Base-by-base conservation (phyloP, 2,888 invertebrate genomes). In the Escarpia spicata region DNA sequence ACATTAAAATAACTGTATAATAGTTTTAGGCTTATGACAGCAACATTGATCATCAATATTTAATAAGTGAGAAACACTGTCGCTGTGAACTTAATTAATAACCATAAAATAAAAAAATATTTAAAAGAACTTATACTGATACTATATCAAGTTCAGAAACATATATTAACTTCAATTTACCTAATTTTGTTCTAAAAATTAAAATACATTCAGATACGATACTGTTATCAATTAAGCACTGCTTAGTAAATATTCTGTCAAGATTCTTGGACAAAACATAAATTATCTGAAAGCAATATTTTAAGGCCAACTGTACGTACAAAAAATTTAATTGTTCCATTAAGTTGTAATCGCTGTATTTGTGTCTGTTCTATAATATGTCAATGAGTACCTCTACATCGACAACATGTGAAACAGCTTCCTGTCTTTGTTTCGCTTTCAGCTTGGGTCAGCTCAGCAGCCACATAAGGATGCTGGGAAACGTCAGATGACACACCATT, bases 361-460 rank as follows among this genome's bases (percentile, higher is more conserved):
- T 52, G 52, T 12, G 52, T 9, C 9, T 52, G 52, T 52, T 9
- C 9, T 52, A 12, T 52, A n/a, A 75, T 19, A 75, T 75, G 19
- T 26, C 15, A n/a, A 26, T 75, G 75, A 26, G 19, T n/a, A 75
- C 75, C 75, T 75, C 75, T 75, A 75, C 75, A 26, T 75, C n/a
- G 2, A 90, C 92, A 43, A 31, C 37, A 26, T 92, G 44, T 92
- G 26, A 52, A 19, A n/a, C 58, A 91, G 91, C n/a, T 43, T 92
- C 91, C n/a, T 90, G 91, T 58, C 43, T 19, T 75, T 4, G 26
- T 91, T 0, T 4, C 37, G 15, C 10, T 90, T 43, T 12, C 37
- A 43, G 31, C 60, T 60, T 19, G 58, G 12, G 44, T 31, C 37
- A 37, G 31, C 26, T 37, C 43, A 45, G 43, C 10, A 26, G 90